A percentile compares a stretch with the other conserved stretches of the same genome.
Evolutionary conservation across 2,888 invertebrate species (phyloP).

Genomic region (Hesperia comma): DNA sequence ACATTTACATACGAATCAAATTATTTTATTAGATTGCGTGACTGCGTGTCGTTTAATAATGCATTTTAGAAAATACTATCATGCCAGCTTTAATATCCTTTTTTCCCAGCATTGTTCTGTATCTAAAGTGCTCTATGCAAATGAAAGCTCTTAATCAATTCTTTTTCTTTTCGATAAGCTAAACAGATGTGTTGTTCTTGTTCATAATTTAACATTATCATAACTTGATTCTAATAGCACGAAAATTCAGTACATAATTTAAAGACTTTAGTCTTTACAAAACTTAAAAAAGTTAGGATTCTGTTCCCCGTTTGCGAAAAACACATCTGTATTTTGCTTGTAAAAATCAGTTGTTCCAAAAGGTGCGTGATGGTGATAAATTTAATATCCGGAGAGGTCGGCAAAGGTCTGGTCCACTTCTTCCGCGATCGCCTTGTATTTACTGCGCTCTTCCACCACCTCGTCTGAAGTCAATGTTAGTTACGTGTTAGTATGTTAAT

Average conservation of each 20-base stretch:
- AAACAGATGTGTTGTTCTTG: no score
- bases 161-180: no score
- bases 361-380: conserved; percentile 51
- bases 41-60: not conserved
- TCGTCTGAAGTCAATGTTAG: conserved; percentile 88
- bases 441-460: conserved; percentile 95
- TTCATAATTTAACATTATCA: no score
- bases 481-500: conserved; percentile 44
- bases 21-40: not conserved
- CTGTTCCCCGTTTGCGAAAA: conserved; percentile 9
- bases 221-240: no score
- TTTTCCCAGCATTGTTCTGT: no score
- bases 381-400: conserved; percentile 95
- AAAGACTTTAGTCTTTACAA: conserved; percentile 12
- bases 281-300: conserved; percentile 3
- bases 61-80: not conserved
- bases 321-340: conserved; percentile 30
- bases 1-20: not conserved
- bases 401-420: conserved; percentile 99
- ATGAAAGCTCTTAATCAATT: no score
- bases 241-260: not conserved
- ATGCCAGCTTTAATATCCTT: not conserved
- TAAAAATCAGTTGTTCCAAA: conserved; percentile 53
- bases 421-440: conserved; percentile 98
- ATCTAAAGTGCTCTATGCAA: no score